Base-by-base conservation (phyloP, 2,888 invertebrate genomes). In the Oligia strigilis region DNA sequence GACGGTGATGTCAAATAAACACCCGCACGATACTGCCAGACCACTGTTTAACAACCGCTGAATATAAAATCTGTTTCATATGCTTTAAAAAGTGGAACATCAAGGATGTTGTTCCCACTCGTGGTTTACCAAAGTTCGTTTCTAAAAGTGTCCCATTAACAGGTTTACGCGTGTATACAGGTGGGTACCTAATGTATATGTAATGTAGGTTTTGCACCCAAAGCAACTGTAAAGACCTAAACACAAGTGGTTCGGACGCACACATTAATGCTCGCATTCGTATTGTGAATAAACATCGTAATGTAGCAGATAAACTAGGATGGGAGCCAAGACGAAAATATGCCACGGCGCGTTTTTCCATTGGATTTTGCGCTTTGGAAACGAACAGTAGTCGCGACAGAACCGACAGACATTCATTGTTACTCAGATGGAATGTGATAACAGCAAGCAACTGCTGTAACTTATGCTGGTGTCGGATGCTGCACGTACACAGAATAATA, bases 251-350 rank as follows among this genome's bases (percentile, higher is more conserved):
- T 93, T 88, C 93, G 93, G 94, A 95, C 96, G 94, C 95, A 95
- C 96, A 96, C 96, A 96, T 96, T 95, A 95, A 96, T 96, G 96
- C 92, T 95, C 95, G 92, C 95, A 95, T 96, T 96, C 94, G 96
- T 96, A 97, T 97, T 97, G 97, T 97, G 97, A 97, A 97, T 97
- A 97, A 97, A 97, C 97, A 97, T 97, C 96, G 97, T 96, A 96
- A 97, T 96, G 97, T 96, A 97, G 95, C 96, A 96, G 97, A 97
- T 97, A 97, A 97, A 97, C 97, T 97, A 97, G 97, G 97, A 97
- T 97, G 94, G 95, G 95, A 97, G 97, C 97, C 97, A 97, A 97
- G 97, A 97, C 97, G 97, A 97, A 97, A 97, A 97, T 97, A 97
- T 97, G 96, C 97, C 93, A 95, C 96, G 93, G 93, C 96, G 97